Base-by-base conservation (phyloP, 2,797 vertebrate genomes). In the Tenualosa ilisha region DNA sequence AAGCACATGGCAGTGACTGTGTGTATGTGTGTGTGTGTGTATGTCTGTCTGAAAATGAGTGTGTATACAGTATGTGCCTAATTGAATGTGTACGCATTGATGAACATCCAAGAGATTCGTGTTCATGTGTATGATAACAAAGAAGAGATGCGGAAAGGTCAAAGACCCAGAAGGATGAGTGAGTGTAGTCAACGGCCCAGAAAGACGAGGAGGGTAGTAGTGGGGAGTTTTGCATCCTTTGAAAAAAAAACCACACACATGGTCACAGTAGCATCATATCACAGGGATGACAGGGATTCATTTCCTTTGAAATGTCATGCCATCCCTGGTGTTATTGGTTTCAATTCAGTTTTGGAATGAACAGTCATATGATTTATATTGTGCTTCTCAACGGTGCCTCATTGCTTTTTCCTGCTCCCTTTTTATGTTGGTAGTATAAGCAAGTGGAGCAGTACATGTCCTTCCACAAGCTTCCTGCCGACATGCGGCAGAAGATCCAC, bases 401-500 rank as follows among this genome's bases (percentile, higher is more conserved):
- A 89, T 88, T 90, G 85, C 86, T 83, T 90, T 89, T 89, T 88
- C 92, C 93, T 86, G 9, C 81, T 54, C 85, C 56, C 85, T 86
- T 88, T 87, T 89, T 91, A 59, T 85, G 53, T 86, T 93, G 83
- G 82, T 92, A 99, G 98, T 99, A 99, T 91, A 99, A 99, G 87
- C 98, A 99, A 97, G 98, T 99, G 92, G 98, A 99, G 90, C 98
- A 99, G 87, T 99, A 99, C 92, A 99, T 99, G 98, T 99, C 98
- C 79, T 99, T 99, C 94, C 98, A 99, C 94, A 99, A 99, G 90
- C 94, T 99, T 90, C 98, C 98, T n/a, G 97, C 98, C 24, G 98
- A 99, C 92, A 98, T 99, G 98, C 96, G 98, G 11, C 98, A 99
- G 94, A 99, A 99, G 93, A 99, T 99, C 88, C 98, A 99, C 3